Evolutionary conservation across 2,113 vertebrate genomes (phyloP).

Genomic region (Charina bottae): DNA sequence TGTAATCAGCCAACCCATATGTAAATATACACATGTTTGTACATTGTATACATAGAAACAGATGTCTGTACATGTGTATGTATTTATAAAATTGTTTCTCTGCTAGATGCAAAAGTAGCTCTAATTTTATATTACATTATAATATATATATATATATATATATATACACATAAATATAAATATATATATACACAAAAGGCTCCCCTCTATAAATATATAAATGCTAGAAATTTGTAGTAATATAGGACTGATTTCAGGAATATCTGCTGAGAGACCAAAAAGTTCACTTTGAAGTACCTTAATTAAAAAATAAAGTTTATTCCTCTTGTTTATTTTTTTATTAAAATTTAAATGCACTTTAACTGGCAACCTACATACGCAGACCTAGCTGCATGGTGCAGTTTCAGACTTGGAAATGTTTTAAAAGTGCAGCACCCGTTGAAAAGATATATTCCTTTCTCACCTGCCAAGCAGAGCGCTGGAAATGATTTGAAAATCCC

Average conservation of each 20-base stretch:
- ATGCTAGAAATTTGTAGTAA: conserved; percentile 68
- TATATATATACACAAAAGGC: conserved; percentile 38
- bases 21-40: conserved; percentile 69
- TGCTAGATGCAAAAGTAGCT: conserved; percentile 66
- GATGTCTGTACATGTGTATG: conserved; percentile 63
- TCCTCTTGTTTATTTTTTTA: conserved; percentile 80
- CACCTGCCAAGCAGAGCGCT: conserved; percentile 41
- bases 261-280: conserved; percentile 77
- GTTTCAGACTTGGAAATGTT: conserved; percentile 54
- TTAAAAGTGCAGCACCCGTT: conserved; percentile 65
- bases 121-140: conserved; percentile 61
- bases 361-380: conserved; percentile 59
- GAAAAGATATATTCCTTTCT: conserved; percentile 61
- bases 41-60: conserved; percentile 62
- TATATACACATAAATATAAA: conserved; percentile 66
- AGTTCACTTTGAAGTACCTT: conserved; percentile 73
- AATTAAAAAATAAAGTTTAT: conserved; percentile 78
- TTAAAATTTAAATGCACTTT: conserved; percentile 79
- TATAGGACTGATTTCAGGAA: conserved; percentile 56
- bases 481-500: conserved; percentile 53
- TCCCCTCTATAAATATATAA: conserved; percentile 69
- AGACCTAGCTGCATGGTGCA: conserved; percentile 58
- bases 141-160: conserved; percentile 29
- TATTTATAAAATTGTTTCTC: conserved; percentile 60
- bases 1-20: conserved; percentile 60